Conservation (phyloP, 2,797 vertebrate species). For the Lacerta viridis region DNA sequence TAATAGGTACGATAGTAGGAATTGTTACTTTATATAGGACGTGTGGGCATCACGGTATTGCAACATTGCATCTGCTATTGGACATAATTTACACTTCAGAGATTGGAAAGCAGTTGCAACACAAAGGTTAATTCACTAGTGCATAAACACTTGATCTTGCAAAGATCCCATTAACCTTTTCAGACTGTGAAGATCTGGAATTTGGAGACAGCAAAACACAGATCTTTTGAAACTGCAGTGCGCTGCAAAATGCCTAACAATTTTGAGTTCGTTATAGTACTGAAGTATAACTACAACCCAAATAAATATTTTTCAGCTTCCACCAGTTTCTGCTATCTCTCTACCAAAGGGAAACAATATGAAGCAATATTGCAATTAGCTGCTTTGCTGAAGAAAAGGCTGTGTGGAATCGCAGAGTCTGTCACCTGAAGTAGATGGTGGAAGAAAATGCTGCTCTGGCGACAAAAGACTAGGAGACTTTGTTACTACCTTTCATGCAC, state of each 20-base stretch:
- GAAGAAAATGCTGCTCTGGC: slow-evolving; percentile 9
- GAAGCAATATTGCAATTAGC: slow-evolving; percentile 20
- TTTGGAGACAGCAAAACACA: slow-evolving; percentile 56
- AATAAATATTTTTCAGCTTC: slow-evolving; percentile 38
- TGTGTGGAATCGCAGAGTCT: background rate
- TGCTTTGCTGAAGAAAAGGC: slow-evolving; percentile 34
- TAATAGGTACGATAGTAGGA: background rate
- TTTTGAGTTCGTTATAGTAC: background rate
- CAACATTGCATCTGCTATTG: slow-evolving; percentile 37
- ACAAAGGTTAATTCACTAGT: slow-evolving; percentile 71
- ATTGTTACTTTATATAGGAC: background rate
- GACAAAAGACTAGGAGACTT: background rate
- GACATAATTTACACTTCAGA: slow-evolving; percentile 58
- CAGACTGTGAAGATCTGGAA: slow-evolving; percentile 28
- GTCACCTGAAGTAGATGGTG: background rate
- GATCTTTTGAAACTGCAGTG: slow-evolving; percentile 52
- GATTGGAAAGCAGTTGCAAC: slow-evolving; percentile 9
- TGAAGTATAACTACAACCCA: slow-evolving; percentile 44
- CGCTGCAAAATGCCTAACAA: background rate
- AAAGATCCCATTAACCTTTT: slow-evolving; percentile 74
- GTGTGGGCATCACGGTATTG: background rate
- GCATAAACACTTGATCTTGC: slow-evolving; percentile 69
- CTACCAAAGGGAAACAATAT: slow-evolving; percentile 1
- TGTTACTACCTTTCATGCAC: background rate
- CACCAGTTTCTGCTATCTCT: slow-evolving; percentile 28